Evolutionary conservation across 2,113 vertebrate genomes (phyloP), one percentile per base, ranked within the genome.

Genomic region (Thinocorus orbignyianus): DNA sequence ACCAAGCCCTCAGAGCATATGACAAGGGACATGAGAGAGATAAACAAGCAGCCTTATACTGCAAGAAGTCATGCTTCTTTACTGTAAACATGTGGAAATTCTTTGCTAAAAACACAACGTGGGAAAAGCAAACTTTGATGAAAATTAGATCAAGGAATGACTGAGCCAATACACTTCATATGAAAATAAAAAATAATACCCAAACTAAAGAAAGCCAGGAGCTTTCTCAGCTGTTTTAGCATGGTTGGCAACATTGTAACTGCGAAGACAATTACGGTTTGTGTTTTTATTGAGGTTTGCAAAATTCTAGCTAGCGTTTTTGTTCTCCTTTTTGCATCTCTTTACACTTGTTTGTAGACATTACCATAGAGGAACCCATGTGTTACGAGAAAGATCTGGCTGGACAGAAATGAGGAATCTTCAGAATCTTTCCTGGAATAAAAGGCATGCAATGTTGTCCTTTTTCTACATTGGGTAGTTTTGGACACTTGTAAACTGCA

Each of bases 61-160:
- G 48, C 39, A 82, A 86, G 60, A 66, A 92, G 90, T 97, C 95
- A 96, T 17, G 2, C 96, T 97, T 96, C 95, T 98, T 97, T 98
- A 96, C 96, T 92, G 95, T 97, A 97, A 98, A 97, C 80, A 93
- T 26, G 33, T 85, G 26, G 49, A 91, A 93, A 70, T 88, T 86
- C 90, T 93, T 93, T 83, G 49, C 41, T 95, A 79, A 84, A 69
- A 96, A 58, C 58, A 88, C 7, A 26, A 9, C 70, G 64, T 52
- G 60, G 57, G 51, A 52, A 72, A 95, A 94, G 68, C 25, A 86
- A 91, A 91, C 89, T 82, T 81, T 81, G 81, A 65, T 83, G 87
- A 82, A 95, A 76, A 73, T 52, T 92, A 77, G n/a, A 83, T 90
- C 57, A 81, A 95, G 68, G 39, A 88, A 72, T 58, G 48, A 37